Base-by-base conservation (phyloP, 2,113 vertebrate genomes). In the Tor tambroides region DNA sequence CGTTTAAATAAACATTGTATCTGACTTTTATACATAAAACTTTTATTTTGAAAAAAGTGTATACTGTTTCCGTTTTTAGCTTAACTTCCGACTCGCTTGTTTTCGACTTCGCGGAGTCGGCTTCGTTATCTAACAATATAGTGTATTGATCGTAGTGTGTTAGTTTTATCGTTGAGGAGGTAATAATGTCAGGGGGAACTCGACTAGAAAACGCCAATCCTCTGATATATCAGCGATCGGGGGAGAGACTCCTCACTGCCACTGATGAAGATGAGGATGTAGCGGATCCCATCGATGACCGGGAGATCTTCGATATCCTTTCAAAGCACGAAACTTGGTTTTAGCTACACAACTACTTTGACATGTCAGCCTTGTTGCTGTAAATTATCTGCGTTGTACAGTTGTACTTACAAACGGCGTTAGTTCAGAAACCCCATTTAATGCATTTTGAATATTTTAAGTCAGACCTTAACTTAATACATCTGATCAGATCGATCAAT, bases 401-500 rank as follows among this genome's bases (percentile, higher is more conserved):
- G 56, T 10, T 59, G 5, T 23, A n/a, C 19, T 23, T 59, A 56
- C 11, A 38, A 80, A 38, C 49, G 56, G 78, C 10, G 15, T 14
- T 61, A 8, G 5, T 8, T 46, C 17, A 11, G 7, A 54, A 32
- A 5, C 14, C n/a, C 17, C 19, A 32, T 49, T 28, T 46, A 11
- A 46, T 3, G n/a, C 7, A 12, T 65, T 14, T 9, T 17, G n/a
- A 1, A 26, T 6, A 43, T 7, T 46, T 56, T 11, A 38, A 65
- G 8, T 86, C 49, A 7, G 23, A 41, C 96, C 95, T 98, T 97
- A 95, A 97, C 93, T 49, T 43, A n/a, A n/a, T 7, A 98, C 97
- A 99, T 97, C 95, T 99, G 72, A 98, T 99, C 90, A 95, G 96
- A 86, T 96, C 96, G 69, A 99, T 99, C 88, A 99, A 96, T 84